These are phyloP conservation scores for Agrochola circellaris DNA, from an alignment of 2,888 invertebrate genomes.

Conservation along the genomic window DNA sequence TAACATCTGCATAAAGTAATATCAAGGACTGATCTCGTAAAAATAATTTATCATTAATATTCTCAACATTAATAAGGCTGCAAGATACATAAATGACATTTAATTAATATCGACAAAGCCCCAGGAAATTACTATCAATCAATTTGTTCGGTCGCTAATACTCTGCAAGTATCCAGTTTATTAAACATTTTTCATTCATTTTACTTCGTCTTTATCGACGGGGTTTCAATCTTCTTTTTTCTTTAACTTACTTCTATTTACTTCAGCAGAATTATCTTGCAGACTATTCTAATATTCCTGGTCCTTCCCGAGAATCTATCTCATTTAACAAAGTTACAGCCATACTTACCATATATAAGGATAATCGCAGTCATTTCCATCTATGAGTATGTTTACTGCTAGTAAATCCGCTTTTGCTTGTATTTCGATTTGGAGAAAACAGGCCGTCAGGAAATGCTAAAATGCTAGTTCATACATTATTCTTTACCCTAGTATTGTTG, in stretches of 20 bases:
- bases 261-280: neutral
- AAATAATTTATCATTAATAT: neutral
- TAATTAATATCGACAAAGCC: constrained; percentile 17
- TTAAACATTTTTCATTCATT: constrained; percentile 11
- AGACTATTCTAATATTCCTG: constrained; percentile 27
- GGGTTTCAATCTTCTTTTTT: constrained; percentile 15
- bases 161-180: constrained; percentile 8
- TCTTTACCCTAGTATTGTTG: neutral
- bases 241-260: constrained; percentile 5
- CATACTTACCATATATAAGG: constrained; percentile 41
- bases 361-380: constrained; percentile 58
- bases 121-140: constrained; percentile 23
- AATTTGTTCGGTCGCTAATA: constrained; percentile 31
- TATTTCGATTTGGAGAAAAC: constrained; percentile 46
- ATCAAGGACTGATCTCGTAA: neutral
- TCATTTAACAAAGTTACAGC: constrained; percentile 43
- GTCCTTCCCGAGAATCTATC: constrained; percentile 14
- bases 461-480: constrained; percentile 20
- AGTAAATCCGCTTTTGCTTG: constrained; percentile 51
- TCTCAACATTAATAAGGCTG: neutral
- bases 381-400: constrained; percentile 54
- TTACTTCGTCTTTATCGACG: neutral
- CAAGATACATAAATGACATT: constrained; percentile 5
- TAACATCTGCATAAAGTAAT: neutral
- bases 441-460: constrained; percentile 21